Evolutionary conservation across 2,797 vertebrate species (phyloP).

Genomic region (Sebastes cheni): DNA sequence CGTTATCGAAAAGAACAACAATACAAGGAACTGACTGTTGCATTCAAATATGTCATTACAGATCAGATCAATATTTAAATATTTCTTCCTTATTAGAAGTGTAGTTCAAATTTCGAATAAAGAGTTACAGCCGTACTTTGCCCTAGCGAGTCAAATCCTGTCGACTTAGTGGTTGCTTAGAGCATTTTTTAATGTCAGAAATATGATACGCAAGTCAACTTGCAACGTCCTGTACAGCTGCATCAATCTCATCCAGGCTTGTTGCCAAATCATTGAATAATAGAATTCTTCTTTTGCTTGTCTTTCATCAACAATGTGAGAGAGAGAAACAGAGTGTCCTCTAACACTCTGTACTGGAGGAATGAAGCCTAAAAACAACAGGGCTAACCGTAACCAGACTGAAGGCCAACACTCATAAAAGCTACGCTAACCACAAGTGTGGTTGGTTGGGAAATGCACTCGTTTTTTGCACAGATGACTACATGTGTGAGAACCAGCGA

Average conservation of each 20-base stretch:
- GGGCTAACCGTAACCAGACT: slow-evolving; percentile 4
- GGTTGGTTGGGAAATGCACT: slow-evolving; percentile 46
- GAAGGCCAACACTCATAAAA: slow-evolving; percentile 45
- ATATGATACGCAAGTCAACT: background rate
- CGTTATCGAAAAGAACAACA: background rate
- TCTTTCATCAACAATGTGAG: background rate
- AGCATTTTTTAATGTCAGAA: background rate
- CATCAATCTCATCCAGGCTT: background rate
- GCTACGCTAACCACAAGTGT: slow-evolving; percentile 39
- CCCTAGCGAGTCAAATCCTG: background rate
- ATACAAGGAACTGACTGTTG: background rate
- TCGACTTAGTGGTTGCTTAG: background rate
- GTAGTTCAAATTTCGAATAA: background rate
- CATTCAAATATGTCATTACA: background rate
- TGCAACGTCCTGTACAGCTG: background rate
- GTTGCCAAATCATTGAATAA: background rate
- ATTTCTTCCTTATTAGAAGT: background rate
- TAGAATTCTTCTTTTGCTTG: background rate
- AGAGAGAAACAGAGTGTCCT: background rate
- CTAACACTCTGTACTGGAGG: background rate
- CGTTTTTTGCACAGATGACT: slow-evolving; percentile 27
- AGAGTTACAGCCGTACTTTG: background rate
- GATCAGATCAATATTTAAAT: background rate
- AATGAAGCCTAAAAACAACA: slow-evolving; percentile 26
- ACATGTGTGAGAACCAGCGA: slow-evolving; percentile 35